These are phyloP conservation scores for Heliornis fulica DNA, from an alignment of 2,113 vertebrate species.

Conservation along the genomic window DNA sequence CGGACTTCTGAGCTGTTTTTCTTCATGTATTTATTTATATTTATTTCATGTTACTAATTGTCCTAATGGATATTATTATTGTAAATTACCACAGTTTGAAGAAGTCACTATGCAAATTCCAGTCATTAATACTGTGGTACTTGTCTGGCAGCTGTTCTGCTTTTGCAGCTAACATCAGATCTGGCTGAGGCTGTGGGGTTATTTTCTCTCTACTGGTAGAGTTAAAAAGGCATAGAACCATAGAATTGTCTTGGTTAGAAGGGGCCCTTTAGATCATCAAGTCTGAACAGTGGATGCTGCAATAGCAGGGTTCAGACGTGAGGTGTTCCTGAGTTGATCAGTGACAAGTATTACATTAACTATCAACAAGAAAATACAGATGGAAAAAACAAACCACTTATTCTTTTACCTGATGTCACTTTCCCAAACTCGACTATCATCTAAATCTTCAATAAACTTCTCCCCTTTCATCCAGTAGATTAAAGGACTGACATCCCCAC, in stretches of 20 bases:
- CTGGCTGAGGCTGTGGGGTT: rapidly evolving
- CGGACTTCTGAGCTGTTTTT: background rate
- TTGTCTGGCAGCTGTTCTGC: background rate
- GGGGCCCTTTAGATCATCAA: no score
- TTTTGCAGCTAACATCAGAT: background rate
- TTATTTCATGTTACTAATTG: background rate
- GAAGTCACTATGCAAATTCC: background rate
- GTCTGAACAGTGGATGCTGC: no score
- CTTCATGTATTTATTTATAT: background rate
- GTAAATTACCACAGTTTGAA: background rate
- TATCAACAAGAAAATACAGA: background rate
- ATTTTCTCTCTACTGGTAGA: background rate
- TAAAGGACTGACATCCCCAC: constrained; percentile 93
- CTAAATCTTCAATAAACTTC: constrained; percentile 98
- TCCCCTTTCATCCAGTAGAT: constrained; percentile 99
- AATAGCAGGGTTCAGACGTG: background rate
- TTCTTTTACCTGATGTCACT: constrained; percentile 93
- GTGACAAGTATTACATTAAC: background rate
- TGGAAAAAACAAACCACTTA: background rate
- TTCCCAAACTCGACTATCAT: constrained; percentile 93
- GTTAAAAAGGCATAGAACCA: background rate
- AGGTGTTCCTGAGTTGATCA: background rate
- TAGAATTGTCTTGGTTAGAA: no score
- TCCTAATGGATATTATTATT: background rate
- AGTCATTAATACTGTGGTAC: rapidly evolving